Evolutionary conservation across 2,888 invertebrate species (phyloP).

Genomic region (Sericinus montela): DNA sequence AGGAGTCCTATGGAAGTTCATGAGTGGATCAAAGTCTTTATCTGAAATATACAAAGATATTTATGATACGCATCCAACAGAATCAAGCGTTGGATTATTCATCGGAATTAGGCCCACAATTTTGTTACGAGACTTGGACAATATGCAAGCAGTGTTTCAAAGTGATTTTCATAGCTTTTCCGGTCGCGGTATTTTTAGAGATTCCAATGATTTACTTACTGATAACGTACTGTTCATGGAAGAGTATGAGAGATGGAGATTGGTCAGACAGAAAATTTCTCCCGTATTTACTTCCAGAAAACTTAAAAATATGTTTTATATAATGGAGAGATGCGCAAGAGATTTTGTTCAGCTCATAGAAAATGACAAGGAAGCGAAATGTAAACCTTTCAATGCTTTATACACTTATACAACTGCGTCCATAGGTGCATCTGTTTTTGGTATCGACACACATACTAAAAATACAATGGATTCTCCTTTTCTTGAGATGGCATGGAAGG

Average conservation of each 20-base stretch:
- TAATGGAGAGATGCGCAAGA: constrained; percentile 45
- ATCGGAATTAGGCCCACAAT: constrained; percentile 39
- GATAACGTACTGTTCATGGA: constrained; percentile 50
- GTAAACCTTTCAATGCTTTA: constrained; percentile 40
- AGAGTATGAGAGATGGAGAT: constrained; percentile 52
- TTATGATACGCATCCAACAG: constrained; percentile 39
- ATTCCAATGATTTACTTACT: constrained; percentile 43
- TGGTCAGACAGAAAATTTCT: constrained; percentile 54
- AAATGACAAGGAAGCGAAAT: constrained; percentile 28
- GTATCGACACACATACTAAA: constrained; percentile 49
- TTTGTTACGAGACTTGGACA: constrained; percentile 44
- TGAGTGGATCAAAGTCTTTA: constrained; percentile 39
- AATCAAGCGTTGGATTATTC: constrained; percentile 40
- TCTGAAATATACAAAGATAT: constrained; percentile 43
- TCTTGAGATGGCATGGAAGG: constrained; percentile 44
- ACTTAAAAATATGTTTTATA: constrained; percentile 59
- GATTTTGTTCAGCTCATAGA: constrained; percentile 46
- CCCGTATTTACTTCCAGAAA: constrained; percentile 56
- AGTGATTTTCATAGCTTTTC: constrained; percentile 51
- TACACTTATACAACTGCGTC: constrained; percentile 51
- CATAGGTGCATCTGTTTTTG: constrained; percentile 60
- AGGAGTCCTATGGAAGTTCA: constrained; percentile 38
- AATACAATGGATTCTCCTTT: constrained; percentile 57
- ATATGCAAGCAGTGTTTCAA: constrained; percentile 43
- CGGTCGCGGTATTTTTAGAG: constrained; percentile 41